phyloP scores from a whole-genome alignment of 2,113 vertebrate genomes.

The Athene noctua region DNA sequence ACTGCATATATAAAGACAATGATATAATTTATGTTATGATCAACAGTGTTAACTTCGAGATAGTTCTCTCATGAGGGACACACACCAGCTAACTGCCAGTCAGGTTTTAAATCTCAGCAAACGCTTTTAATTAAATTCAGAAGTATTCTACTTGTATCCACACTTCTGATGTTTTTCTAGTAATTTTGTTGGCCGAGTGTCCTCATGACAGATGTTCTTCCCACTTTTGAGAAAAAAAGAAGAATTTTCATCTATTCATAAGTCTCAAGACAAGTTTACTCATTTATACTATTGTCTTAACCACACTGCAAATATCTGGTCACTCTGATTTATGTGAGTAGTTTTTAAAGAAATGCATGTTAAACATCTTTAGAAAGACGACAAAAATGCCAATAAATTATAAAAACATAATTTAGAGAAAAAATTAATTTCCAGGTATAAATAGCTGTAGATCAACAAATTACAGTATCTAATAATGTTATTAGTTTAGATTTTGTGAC shows the following conservation, averaged over 20 bases:
- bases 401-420: constrained; percentile 57
- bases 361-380: not conserved
- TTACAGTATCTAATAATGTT: not conserved
- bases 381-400: constrained; percentile 61
- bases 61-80: not conserved
- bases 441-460: constrained; percentile 17
- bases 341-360: not conserved
- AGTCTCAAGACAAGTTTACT: not conserved
- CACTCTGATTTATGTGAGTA: not conserved
- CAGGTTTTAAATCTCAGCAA: not conserved
- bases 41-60: not conserved
- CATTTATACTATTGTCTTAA: not conserved
- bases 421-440: constrained; percentile 32
- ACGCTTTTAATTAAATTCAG: not conserved
- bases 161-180: not conserved
- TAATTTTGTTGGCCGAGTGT: not conserved
- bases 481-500: not conserved
- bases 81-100: not conserved
- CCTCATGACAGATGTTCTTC: not conserved
- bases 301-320: not conserved
- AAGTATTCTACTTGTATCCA: not conserved
- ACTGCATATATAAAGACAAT: not conserved
- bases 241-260: not conserved
- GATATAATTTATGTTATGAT: not conserved
- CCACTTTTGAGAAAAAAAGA: not conserved